Conservation (phyloP, 2,888 invertebrate species). For the Lamellibrachia columna region DNA sequence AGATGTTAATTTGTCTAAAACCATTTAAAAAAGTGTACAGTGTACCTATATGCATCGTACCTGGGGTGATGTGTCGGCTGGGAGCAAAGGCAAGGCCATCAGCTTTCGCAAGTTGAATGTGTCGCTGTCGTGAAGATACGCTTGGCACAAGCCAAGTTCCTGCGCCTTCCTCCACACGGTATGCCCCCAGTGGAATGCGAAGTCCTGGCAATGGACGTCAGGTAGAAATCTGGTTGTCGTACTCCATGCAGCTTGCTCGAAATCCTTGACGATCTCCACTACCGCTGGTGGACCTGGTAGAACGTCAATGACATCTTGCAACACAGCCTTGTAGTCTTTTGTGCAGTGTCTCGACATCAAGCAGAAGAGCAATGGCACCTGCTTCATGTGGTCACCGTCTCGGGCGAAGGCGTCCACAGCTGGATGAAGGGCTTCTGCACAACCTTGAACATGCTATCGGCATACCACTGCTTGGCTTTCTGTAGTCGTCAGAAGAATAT, state of each 20-base stretch:
- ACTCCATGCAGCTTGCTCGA: conserved; percentile 14
- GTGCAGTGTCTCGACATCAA: neutral
- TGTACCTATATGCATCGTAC: no score
- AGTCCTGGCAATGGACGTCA: neutral
- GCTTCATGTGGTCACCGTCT: neutral
- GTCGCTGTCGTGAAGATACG: neutral
- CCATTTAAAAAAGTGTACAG: no score
- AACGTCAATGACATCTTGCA: no score
- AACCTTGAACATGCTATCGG: neutral
- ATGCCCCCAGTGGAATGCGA: neutral
- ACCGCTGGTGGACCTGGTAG: neutral
- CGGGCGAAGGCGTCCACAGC: conserved; percentile 7
- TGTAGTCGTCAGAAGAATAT: neutral
- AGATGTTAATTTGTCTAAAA: no score
- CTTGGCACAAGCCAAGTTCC: neutral
- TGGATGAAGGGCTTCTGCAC: neutral
- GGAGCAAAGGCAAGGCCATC: neutral
- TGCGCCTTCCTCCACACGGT: neutral
- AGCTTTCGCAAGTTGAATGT: neutral
- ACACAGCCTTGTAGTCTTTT: neutral
- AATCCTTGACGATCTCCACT: neutral
- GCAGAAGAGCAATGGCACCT: neutral
- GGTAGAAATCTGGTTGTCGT: neutral
- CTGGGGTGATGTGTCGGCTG: neutral
- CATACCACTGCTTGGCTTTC: neutral